Conservation (phyloP, 2,113 vertebrate species). For the Podarcis muralis region DNA sequence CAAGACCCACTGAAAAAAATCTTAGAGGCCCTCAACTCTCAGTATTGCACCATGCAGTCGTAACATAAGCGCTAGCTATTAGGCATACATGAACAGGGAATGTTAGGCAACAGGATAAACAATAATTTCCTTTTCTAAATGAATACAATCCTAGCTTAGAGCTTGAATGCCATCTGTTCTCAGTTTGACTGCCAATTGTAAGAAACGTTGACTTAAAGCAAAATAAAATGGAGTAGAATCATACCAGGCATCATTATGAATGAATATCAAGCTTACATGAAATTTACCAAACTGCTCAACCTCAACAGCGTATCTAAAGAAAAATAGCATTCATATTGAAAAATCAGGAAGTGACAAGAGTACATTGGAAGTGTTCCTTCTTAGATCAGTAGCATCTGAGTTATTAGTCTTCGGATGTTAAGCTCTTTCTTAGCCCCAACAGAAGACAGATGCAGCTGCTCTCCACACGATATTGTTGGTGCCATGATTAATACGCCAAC, state of each 20-base stretch:
- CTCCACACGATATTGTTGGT: constrained; percentile 48
- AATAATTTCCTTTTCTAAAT: constrained; percentile 2
- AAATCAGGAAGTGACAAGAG: constrained; percentile 34
- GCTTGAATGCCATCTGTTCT: not conserved
- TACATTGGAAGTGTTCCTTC: constrained; percentile 57
- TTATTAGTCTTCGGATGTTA: constrained; percentile 65
- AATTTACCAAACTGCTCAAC: constrained; percentile 15
- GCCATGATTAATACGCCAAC: constrained; percentile 57
- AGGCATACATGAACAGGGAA: not conserved
- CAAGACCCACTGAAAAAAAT: not conserved
- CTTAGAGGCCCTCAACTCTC: not conserved
- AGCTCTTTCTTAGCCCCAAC: constrained; percentile 58
- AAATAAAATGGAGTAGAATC: not conserved
- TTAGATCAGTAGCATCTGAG: constrained; percentile 60
- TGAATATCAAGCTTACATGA: not conserved
- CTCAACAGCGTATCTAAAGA: constrained; percentile 10
- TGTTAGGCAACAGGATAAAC: not conserved
- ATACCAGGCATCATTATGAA: not conserved
- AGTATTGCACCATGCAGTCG: not conserved
- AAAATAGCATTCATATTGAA: constrained; percentile 40
- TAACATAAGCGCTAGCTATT: not conserved
- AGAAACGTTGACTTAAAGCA: constrained; percentile 28
- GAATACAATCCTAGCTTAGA: constrained; percentile 21
- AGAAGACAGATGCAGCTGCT: constrained; percentile 49
- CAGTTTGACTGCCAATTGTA: constrained; percentile 16